These are phyloP conservation scores for Gallirallus australis DNA, from an alignment of 2,797 vertebrate species.

Conservation along the genomic window DNA sequence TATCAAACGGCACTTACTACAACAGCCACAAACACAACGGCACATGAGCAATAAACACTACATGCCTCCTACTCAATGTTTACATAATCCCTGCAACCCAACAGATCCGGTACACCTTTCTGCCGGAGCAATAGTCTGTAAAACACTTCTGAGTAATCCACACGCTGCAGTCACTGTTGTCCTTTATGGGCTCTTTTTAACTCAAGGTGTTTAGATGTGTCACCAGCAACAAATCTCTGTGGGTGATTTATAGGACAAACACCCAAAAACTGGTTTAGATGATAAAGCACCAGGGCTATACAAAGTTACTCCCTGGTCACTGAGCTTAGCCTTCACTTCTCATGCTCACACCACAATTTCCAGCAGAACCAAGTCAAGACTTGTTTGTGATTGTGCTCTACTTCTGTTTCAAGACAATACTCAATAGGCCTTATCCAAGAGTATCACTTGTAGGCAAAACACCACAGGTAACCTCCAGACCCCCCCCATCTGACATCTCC, in stretches of 20 bases:
- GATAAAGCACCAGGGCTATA: accelerated
- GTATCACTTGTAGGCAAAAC: neutral
- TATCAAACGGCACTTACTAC: neutral
- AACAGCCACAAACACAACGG: neutral
- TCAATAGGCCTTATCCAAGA: neutral
- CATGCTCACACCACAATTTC: neutral
- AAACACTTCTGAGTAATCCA: neutral
- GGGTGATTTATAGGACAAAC: neutral
- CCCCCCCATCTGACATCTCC: neutral
- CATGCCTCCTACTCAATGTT: neutral
- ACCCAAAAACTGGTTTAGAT: neutral
- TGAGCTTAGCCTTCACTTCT: neutral
- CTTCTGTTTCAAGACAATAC: neutral
- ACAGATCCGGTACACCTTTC: neutral
- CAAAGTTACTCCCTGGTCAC: accelerated
- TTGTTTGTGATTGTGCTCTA: neutral
- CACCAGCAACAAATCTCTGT: neutral
- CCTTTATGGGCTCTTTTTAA: neutral
- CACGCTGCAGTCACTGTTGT: accelerated
- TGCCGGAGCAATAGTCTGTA: neutral
- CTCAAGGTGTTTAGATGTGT: accelerated
- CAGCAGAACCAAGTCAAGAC: neutral
- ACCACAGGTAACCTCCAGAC: neutral
- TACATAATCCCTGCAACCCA: neutral
- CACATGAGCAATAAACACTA: accelerated